Conservation (phyloP, 2,797 vertebrate genomes). For the Bovichtus diacanthus region DNA sequence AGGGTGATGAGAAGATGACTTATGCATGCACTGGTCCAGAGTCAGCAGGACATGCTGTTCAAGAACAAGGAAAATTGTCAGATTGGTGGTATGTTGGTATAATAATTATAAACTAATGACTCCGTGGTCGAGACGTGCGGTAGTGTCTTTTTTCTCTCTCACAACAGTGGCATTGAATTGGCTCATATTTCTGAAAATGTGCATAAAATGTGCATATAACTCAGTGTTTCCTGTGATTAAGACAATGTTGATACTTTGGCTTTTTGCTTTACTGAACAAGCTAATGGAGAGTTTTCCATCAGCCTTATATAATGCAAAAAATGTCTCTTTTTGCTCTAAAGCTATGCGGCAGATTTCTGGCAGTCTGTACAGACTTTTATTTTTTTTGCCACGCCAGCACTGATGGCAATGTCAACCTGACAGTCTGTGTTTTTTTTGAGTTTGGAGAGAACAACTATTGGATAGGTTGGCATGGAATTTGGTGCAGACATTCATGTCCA, state of each 20-base stretch:
- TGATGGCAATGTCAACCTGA: background rate
- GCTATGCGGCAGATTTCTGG: background rate
- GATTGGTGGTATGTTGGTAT: background rate
- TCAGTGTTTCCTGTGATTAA: constrained; percentile 9
- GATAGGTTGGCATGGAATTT: background rate
- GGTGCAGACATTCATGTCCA: background rate
- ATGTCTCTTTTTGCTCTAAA: constrained; percentile 1
- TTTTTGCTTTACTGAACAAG: constrained; percentile 11
- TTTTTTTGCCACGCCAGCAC: background rate
- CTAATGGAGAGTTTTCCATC: constrained; percentile 19
- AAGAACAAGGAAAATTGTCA: background rate
- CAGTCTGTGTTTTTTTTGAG: background rate
- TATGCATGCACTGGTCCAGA: constrained; percentile 10
- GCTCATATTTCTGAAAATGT: constrained; percentile 16
- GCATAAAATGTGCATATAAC: background rate
- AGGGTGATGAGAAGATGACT: constrained; percentile 53
- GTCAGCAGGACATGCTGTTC: constrained; percentile 14
- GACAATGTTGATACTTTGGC: background rate
- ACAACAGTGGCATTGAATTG: background rate
- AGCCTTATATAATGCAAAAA: background rate
- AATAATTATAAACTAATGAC: constrained; percentile 1
- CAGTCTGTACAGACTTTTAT: constrained; percentile 5
- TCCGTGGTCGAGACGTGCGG: background rate
- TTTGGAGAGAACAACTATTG: background rate
- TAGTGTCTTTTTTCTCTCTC: background rate